Evolutionary conservation across 2,113 vertebrate species (phyloP).

Genomic region (Hemibagrus wyckioides): DNA sequence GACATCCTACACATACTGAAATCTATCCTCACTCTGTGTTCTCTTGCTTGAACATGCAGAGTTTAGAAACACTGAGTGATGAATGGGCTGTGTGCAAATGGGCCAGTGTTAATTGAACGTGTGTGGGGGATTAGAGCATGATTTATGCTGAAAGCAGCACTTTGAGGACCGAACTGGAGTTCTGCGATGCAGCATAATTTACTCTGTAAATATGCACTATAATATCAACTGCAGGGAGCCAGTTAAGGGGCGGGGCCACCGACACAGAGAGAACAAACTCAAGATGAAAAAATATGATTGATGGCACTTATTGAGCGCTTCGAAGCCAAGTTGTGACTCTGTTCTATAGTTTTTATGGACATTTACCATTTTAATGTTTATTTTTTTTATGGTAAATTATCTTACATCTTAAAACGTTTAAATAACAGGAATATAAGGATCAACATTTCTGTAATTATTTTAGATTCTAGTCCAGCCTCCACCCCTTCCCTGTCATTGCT

Average conservation of each 20-base stretch:
- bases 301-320: not conserved
- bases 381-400: not conserved
- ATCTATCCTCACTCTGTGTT: not conserved
- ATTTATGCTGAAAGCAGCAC: conserved; percentile 51
- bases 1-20: conserved; percentile 40
- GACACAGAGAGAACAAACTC: not conserved
- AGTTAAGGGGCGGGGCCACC: not conserved
- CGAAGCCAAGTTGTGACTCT: not conserved
- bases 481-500: not conserved
- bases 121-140: conserved; percentile 37
- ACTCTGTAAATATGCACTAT: not conserved
- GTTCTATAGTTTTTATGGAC: not conserved
- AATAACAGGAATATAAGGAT: not conserved
- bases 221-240: conserved; percentile 4
- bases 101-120: conserved; percentile 52
- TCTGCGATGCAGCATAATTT: conserved; percentile 31
- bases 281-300: conserved; percentile 12
- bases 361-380: not conserved
- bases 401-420: not conserved
- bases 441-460: not conserved
- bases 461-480: not conserved
- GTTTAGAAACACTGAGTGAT: conserved; percentile 34
- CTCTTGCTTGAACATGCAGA: not conserved
- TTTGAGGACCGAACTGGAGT: conserved; percentile 36
- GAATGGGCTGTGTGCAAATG: conserved; percentile 47